Base-by-base conservation (phyloP, 1,140 invertebrate genomes). In the Euwallacea fornicatus region DNA sequence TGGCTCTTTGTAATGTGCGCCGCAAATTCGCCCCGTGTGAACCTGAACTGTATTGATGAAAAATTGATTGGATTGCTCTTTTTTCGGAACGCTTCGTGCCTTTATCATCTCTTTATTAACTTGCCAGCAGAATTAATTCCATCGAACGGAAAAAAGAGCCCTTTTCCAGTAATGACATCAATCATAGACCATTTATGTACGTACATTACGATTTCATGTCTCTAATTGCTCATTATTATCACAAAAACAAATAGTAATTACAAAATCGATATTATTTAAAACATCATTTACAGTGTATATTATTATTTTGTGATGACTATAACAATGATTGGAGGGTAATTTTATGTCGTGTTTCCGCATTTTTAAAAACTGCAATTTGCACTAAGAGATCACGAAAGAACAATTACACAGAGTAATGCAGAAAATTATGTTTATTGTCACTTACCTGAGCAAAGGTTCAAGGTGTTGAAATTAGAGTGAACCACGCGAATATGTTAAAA, bases 11-110 rank as follows among this genome's bases (percentile, higher is more conserved):
- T 65, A 65, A 56, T 60, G 47, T 50, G 13, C 61, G 69, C 43
- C 61, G 69, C 53, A 44, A 42, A 71, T 21, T 69, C 15, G 65
- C 42, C 46, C 56, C 67, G 67, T 69, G 67, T 69, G 67, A 69
- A 69, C 67, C 58, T 69, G 60, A 46, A 42, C 46, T 62, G 44
- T 67, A 67, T 54, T 69, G 67, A 62, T 62, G 59, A 69, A 69
- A 69, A 69, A 69, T 69, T 69, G 58, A 69, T 69, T 69, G 67
- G 67, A 69, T 69, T 61, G 50, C 56, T 63, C 33, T 65, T 65
- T 53, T n/a, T 61, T 43, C 11, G 41, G 42, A 11, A 10, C 0
- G 16, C 10, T 58, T 58, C 21, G n/a, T 58, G 55, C 55, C 55
- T 15, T 58, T 58, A 41, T 58, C 10, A 58, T 58, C 21, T 58